Evolutionary conservation across 2,797 vertebrate genomes (phyloP).

Genomic region (Crenichthys baileyi): DNA sequence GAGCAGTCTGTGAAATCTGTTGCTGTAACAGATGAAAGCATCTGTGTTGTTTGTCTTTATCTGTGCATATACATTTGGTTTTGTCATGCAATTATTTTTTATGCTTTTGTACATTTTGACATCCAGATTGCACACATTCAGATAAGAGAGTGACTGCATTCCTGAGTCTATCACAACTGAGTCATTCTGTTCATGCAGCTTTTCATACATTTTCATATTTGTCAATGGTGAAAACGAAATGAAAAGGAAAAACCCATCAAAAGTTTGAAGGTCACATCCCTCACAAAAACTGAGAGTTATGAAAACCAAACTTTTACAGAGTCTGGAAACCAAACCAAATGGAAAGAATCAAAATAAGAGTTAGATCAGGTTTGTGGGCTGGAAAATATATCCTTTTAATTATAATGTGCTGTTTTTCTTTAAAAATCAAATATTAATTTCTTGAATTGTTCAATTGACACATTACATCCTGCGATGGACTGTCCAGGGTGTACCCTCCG

Average conservation of each 20-base stretch:
- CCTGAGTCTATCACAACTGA: constrained; percentile 33
- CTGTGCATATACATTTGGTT: constrained; percentile 33
- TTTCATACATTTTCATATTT: constrained; percentile 52
- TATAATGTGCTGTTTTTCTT: neutral
- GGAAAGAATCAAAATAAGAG: neutral
- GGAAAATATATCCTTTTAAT: neutral
- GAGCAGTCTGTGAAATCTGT: constrained; percentile 44
- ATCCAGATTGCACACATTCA: constrained; percentile 11
- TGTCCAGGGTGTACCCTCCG: too few species aligned
- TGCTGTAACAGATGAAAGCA: constrained; percentile 42
- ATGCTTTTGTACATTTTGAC: constrained; percentile 51
- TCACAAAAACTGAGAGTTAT: constrained; percentile 3
- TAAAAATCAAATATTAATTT: neutral
- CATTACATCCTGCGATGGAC: too few species aligned
- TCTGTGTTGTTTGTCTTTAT: constrained; percentile 12
- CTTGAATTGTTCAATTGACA: neutral
- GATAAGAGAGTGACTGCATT: constrained; percentile 33
- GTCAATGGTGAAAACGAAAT: constrained; percentile 39
- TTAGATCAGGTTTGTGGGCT: neutral
- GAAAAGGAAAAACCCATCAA: constrained; percentile 27
- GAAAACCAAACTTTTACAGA: neutral
- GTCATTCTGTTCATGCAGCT: constrained; percentile 26
- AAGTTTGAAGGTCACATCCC: constrained; percentile 16
- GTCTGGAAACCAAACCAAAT: neutral
- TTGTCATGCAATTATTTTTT: constrained; percentile 11